Evolutionary conservation across 2,888 invertebrate species (phyloP), one percentile per base, ranked within the genome.

Genomic region (Ditula angustiorana): DNA sequence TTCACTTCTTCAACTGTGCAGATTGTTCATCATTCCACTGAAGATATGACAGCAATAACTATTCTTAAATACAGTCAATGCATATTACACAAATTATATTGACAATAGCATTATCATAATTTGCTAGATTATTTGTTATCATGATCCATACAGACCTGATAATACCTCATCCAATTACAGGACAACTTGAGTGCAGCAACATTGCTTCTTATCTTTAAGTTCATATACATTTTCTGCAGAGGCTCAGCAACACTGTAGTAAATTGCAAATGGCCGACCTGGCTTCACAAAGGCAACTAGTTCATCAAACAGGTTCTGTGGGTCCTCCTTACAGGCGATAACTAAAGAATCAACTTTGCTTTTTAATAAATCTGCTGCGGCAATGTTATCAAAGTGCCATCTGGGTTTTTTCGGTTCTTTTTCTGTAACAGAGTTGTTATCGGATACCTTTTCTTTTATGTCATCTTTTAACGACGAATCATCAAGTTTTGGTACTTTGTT

Each of bases 161-260:
- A 98, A 74, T 96, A 95, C 71, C 99, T 94, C 85, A 97, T 92
- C 95, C 98, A 99, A 78, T 96, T 98, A 72, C 96, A 97, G 41
- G 96, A 95, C 8, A 99, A 86, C 81, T 95, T 95, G 41, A 99
- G 86, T 77, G 96, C 96, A 8, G 97, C 94, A 16, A 96, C 95
- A 80, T 95, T 95, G 62, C 94, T 93, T 57, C 94, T 92, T 61
- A 95, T 94, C 81, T 97, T 98, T 59, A 99, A 86, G 73, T 95
- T 94, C 60, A 95, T 90, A 82, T 97, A 99, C 64, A 98, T 94
- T 70, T 98, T 97, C 81, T 97, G 95, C 37, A 99, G 88, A 0
- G 98, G 96, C 93, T 98, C 98, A 68, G 96, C 95, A 75, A 96
- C 95, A 69, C 94, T 94, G 77, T 96, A 96, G 84, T 96, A 99